These are phyloP conservation scores for Bombus sylvicola DNA, from an alignment of 1,140 invertebrate genomes.

Conservation along the genomic window DNA sequence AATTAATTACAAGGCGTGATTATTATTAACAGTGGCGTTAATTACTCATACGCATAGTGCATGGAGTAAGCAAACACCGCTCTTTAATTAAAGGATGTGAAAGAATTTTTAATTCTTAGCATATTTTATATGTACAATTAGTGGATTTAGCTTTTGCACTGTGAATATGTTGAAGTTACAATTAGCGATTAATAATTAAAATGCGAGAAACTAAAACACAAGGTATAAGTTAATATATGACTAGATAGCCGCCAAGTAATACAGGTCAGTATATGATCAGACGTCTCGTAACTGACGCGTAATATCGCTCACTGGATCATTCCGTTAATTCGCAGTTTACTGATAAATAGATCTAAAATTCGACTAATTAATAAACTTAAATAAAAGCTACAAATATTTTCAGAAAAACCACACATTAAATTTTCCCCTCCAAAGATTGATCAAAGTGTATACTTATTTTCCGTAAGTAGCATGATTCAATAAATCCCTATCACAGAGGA, in stretches of 20 bases:
- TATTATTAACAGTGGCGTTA: slow-evolving; percentile 39
- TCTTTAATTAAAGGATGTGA: not conserved
- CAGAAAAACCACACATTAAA: not conserved
- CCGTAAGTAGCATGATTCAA: not conserved
- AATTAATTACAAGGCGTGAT: slow-evolving; percentile 35
- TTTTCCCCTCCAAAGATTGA: not conserved
- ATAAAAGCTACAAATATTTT: not conserved
- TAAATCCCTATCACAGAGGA: not conserved
- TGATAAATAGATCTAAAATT: not conserved
- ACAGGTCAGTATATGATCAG: not conserved
- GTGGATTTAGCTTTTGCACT: not conserved
- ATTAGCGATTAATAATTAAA: not conserved
- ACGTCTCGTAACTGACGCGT: not conserved
- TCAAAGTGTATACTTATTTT: no score
- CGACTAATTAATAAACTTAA: not conserved
- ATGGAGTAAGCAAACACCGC: not conserved
- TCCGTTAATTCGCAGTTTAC: not conserved
- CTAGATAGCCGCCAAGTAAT: not conserved
- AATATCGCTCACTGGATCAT: not conserved
- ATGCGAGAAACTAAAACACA: no score
- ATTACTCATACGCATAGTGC: not conserved
- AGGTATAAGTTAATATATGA: not conserved
- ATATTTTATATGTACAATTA: not conserved
- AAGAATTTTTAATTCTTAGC: not conserved
- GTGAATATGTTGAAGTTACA: not conserved